phyloP scores from a whole-genome alignment of 2,888 invertebrate genomes.

The Morpho achilles region DNA sequence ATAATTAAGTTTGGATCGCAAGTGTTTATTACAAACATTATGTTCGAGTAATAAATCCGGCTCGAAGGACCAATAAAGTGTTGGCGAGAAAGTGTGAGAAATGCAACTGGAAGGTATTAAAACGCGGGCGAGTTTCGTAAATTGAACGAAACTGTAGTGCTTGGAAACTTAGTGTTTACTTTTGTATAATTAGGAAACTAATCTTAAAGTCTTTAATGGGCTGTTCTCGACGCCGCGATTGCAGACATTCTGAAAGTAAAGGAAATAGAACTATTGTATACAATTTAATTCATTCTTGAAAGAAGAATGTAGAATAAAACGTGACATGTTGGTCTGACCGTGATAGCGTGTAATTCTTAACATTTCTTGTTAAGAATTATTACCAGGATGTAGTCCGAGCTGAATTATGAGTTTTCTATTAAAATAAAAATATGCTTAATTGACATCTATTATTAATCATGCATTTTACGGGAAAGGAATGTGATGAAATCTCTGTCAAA shows the following conservation, averaged over 20 bases:
- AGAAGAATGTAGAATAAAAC: too few species aligned
- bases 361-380: too few species aligned
- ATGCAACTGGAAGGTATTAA: conserved; percentile 29
- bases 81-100: conserved; percentile 36
- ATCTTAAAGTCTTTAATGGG: conserved; percentile 20
- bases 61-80: conserved; percentile 59
- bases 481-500: too few species aligned
- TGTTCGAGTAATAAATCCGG: conserved; percentile 49
- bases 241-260: conserved; percentile 2
- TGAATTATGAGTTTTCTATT: too few species aligned
- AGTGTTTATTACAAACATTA: conserved; percentile 56
- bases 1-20: conserved; percentile 51
- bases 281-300: not conserved
- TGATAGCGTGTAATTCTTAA: too few species aligned
- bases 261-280: not conserved
- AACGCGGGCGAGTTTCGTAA: conserved; percentile 24
- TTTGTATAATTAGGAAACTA: conserved; percentile 24
- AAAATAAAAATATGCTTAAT: too few species aligned
- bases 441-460: too few species aligned
- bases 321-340: too few species aligned
- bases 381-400: too few species aligned
- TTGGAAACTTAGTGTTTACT: conserved; percentile 20
- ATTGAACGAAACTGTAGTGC: conserved; percentile 20
- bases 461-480: too few species aligned
- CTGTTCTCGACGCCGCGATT: conserved; percentile 21